Conservation (phyloP, 2,113 vertebrate genomes). For the Dasyurus viverrinus region DNA sequence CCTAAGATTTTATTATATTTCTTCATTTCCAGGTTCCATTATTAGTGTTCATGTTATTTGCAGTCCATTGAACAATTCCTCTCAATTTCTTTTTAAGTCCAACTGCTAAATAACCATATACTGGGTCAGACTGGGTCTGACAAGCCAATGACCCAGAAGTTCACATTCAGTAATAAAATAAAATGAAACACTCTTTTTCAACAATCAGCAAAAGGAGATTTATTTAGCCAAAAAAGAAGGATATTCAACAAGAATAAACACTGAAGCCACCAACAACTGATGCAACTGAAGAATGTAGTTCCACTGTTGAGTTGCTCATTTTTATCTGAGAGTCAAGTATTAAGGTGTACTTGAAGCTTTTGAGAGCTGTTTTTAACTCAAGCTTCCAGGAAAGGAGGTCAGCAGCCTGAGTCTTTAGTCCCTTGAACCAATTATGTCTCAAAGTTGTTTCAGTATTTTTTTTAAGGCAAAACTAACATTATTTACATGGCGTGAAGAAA, state of each 20-base stretch:
- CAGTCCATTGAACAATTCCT: background rate
- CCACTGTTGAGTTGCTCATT: background rate
- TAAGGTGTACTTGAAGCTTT: background rate
- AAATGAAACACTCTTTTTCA: background rate
- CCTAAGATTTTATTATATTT: background rate
- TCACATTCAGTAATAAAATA: background rate
- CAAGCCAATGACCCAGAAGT: background rate
- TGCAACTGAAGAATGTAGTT: background rate
- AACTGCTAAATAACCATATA: background rate
- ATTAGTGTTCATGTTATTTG: background rate
- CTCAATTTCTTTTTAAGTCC: background rate
- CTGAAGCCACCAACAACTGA: background rate
- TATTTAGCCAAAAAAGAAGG: background rate
- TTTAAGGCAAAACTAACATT: background rate
- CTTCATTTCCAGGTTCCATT: background rate
- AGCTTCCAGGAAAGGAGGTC: background rate
- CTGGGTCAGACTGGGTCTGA: background rate
- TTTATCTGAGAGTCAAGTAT: background rate
- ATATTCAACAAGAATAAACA: background rate
- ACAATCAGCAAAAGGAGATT: background rate
- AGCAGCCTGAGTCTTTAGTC: background rate
- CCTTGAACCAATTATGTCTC: background rate
- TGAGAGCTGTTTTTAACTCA: background rate
- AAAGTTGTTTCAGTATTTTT: background rate
- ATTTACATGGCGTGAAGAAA: background rate